Evolutionary conservation across 64 coral and sea anemone genomes (phyloP), one percentile per base, ranked within the genome.

Genomic region (Actinia tenebrosa): DNA sequence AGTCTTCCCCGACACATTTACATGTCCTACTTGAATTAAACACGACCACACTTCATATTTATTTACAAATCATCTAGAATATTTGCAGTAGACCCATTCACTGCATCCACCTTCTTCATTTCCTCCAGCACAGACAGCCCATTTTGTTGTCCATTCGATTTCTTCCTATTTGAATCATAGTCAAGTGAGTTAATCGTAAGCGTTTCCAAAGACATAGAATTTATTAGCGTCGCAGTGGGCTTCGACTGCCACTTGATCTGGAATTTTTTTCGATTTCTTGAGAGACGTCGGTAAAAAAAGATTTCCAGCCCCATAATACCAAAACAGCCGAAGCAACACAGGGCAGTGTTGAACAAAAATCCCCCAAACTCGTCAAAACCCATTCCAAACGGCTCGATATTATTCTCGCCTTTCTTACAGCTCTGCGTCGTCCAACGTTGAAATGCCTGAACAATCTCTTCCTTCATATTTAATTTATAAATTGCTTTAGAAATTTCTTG

Each of bases 311-410:
- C 46, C 17, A 96, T 47, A 23, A 96, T 93, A 23, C 93, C 11
- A 87, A 96, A 96, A 60, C 94, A 90, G 7, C 94, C 94, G 44
- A 86, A 84, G 14, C 85, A 87, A 23, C 91, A 93, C 80, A 96
- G 66, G 45, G 94, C 91, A 17, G 91, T 96, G 81, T 96, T 96
- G 69, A 96, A 96, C 27, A 96, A 87, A 81, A 96, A 96, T 10
- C 94, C 94, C 16, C 88, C 91, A 45, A 96, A 96, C 23, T 96
- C 91, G 20, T 90, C 91, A 23, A 96, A 68, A 3, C 94, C 91
- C 91, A 96, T 93, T 6, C 84, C 78, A 23, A 86, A 89, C 4
- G 94, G 90, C 1, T 86, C 44, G 23, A 90, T 63, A 75, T 71
- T 87, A 53, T 89, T 75, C 30, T 91, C 91, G 10, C 60, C 19